Evolutionary conservation across 2,113 vertebrate genomes (phyloP).

Genomic region (Regulus satrapa): DNA sequence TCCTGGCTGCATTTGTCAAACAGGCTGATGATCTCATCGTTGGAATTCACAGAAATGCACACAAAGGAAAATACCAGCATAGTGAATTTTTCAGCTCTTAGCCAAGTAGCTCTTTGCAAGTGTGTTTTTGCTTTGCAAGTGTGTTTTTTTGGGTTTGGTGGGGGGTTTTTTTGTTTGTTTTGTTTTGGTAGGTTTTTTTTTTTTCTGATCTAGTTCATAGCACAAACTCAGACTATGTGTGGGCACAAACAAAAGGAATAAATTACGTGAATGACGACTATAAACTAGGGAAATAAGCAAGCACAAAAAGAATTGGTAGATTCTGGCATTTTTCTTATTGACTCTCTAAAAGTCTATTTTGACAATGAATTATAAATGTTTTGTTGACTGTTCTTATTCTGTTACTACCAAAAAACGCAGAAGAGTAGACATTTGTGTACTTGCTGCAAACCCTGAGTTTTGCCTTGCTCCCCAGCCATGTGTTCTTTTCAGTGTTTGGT

Average conservation of each 20-base stretch:
- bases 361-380: not conserved
- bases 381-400: not conserved
- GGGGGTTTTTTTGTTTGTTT: not conserved
- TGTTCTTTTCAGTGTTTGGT: not conserved
- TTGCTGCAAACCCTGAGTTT: not conserved
- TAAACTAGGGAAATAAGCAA: not conserved
- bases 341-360: not conserved
- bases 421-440: not conserved
- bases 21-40: not conserved
- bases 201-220: not conserved
- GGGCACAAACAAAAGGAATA: not conserved
- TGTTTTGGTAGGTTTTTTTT: not conserved
- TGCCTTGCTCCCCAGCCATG: not conserved
- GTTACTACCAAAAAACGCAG: not conserved
- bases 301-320: not conserved
- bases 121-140: not conserved
- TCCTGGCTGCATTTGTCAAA: not conserved
- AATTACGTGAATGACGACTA: not conserved
- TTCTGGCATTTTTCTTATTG: accelerated
- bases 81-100: not conserved
- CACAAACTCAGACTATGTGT: not conserved
- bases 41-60: not conserved
- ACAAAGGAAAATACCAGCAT: not conserved
- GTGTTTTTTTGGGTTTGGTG: too few species aligned
- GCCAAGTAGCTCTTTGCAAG: not conserved